These are phyloP conservation scores for Stegodyphus mimosarum DNA, from an alignment of 1,140 invertebrate species.

Conservation along the genomic window DNA sequence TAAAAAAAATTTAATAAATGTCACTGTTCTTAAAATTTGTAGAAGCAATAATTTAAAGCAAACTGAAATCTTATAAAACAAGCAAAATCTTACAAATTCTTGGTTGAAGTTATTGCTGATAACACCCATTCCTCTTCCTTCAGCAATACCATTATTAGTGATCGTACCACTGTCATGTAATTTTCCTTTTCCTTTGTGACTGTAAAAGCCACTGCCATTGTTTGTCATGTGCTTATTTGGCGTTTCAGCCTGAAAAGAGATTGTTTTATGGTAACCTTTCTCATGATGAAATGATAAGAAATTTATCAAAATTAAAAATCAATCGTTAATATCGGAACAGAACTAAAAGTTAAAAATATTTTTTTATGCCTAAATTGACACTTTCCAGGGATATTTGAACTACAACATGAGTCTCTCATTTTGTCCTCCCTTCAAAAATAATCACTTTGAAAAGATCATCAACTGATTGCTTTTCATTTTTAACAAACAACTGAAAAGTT, in stretches of 20 bases:
- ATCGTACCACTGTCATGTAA: conserved; percentile 27
- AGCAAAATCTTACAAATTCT: conserved; percentile 67
- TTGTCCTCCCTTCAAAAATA: too few species aligned
- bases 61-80: neutral
- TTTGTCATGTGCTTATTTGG: conserved; percentile 54
- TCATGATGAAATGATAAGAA: too few species aligned
- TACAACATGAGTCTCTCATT: too few species aligned
- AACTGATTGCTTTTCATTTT: too few species aligned
- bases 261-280: too few species aligned
- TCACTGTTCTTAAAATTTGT: neutral
- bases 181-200: conserved; percentile 54
- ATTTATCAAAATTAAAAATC: too few species aligned
- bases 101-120: conserved; percentile 66
- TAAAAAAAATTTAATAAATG: conserved; percentile 53
- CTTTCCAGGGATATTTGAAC: too few species aligned
- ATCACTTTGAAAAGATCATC: too few species aligned
- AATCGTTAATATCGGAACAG: too few species aligned
- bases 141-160: conserved; percentile 43
- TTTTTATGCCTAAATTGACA: too few species aligned
- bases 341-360: too few species aligned
- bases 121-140: conserved; percentile 62
- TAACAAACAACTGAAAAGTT: too few species aligned
- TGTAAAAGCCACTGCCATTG: conserved; percentile 47
- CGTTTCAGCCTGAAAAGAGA: neutral
- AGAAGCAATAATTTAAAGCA: neutral